A percentile compares a stretch with the other conserved stretches of the same genome.
phyloP scores from a whole-genome alignment of 2,113 vertebrate genomes.

The Zosterops lateralis region DNA sequence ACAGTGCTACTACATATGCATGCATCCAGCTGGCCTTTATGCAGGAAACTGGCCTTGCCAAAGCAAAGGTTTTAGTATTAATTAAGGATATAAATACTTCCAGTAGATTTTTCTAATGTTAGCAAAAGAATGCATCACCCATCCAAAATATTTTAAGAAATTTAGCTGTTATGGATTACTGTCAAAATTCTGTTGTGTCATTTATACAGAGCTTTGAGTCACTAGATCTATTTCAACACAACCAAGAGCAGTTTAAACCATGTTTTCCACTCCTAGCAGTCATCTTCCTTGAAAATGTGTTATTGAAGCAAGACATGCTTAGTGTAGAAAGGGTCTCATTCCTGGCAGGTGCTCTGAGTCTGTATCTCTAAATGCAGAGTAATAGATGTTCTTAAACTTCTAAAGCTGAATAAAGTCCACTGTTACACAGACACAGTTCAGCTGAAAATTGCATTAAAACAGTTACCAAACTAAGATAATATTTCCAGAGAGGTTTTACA shows the following conservation, averaged over 20 bases:
- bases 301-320: not conserved
- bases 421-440: not conserved
- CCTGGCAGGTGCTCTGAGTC: not conserved
- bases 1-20: not conserved
- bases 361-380: not conserved
- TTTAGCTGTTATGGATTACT: not conserved
- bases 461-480: not conserved
- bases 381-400: not conserved
- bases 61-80: not conserved
- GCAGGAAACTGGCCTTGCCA: not conserved
- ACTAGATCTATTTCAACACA: constrained; percentile 10
- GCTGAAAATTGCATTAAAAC: not conserved
- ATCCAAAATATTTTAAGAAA: not conserved
- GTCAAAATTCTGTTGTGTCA: not conserved
- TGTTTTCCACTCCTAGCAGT: not conserved
- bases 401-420: not conserved
- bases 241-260: not conserved
- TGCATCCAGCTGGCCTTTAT: not conserved
- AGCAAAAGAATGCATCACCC: not conserved
- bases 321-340: not conserved
- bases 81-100: not conserved
- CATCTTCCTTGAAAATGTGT: not conserved
- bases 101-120: not conserved
- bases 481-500: not conserved
- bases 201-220: constrained; percentile 27